Percentiles rank a stretch among this genome's conserved stretches.
phyloP scores from a whole-genome alignment of 1,140 invertebrate genomes.

The Drosophila setifemur region DNA sequence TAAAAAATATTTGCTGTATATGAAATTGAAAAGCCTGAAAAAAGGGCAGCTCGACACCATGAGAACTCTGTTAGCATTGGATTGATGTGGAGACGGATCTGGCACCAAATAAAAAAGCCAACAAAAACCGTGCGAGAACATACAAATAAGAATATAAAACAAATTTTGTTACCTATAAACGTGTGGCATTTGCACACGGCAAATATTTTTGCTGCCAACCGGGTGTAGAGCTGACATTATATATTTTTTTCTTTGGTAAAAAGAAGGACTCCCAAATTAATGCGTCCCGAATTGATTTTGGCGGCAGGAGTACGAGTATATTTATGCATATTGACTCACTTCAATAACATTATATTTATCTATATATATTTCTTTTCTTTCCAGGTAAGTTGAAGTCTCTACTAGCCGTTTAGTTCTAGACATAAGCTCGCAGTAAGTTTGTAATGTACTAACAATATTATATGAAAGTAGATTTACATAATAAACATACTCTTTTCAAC shows the following conservation, averaged over 20 bases:
- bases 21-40: constrained; percentile 78
- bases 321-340: not conserved
- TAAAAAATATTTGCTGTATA: constrained; percentile 79
- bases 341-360: not conserved
- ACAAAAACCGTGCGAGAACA: constrained; percentile 17
- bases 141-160: constrained; percentile 73
- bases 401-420: constrained; percentile 9
- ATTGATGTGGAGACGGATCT: constrained; percentile 60
- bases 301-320: not conserved
- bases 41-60: constrained; percentile 62
- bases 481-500: constrained; percentile 1
- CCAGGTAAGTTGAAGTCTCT: constrained; percentile 51
- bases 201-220: constrained; percentile 52
- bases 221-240: too few species aligned
- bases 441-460: constrained; percentile 38
- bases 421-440: constrained; percentile 70
- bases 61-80: constrained; percentile 55
- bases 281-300: constrained; percentile 20
- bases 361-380: constrained; percentile 16
- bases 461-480: constrained; percentile 2
- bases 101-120: constrained; percentile 21
- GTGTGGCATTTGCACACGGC: constrained; percentile 62
- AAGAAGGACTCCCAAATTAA: too few species aligned
- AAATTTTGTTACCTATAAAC: constrained; percentile 73
- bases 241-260: too few species aligned